Evolutionary conservation across 2,888 invertebrate genomes (phyloP).

Genomic region (Athripsodes cinereus): DNA sequence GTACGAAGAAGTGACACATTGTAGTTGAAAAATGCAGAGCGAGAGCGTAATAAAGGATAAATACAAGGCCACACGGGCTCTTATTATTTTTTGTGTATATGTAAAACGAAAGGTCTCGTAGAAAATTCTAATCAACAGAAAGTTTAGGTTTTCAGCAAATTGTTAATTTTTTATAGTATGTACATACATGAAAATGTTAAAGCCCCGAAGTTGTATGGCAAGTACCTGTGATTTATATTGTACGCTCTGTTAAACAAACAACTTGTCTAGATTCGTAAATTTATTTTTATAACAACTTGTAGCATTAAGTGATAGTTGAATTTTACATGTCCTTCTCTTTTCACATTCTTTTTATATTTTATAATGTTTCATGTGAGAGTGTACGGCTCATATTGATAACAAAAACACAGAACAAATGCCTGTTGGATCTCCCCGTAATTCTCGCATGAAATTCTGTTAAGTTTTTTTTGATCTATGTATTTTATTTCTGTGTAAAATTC

Average conservation of each 20-base stretch:
- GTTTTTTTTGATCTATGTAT: conserved; percentile 15
- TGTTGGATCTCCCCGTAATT: conserved; percentile 24
- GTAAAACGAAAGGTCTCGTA: too few species aligned
- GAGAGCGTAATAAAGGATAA: too few species aligned
- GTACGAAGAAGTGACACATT: too few species aligned
- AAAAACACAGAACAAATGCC: neutral
- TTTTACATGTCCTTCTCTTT: conserved; percentile 18
- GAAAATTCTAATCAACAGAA: neutral
- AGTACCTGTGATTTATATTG: conserved; percentile 14
- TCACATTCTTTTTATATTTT: conserved; percentile 10
- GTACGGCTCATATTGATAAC: neutral
- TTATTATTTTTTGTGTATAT: too few species aligned
- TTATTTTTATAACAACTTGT: conserved; percentile 27
- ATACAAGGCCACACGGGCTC: too few species aligned
- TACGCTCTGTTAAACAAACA: conserved; percentile 17
- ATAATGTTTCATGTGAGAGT: neutral
- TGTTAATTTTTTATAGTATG: conserved; percentile 18
- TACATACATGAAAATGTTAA: conserved; percentile 22
- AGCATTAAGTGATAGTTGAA: conserved; percentile 18
- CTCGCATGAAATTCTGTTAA: conserved; percentile 6
- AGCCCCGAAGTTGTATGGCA: conserved; percentile 16
- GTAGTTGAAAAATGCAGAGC: too few species aligned
- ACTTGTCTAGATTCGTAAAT: conserved; percentile 25
- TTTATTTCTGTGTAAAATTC: conserved; percentile 23
- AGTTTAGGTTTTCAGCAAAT: neutral